Percentiles rank a stretch among this genome's conserved stretches.
Evolutionary conservation across 2,888 invertebrate species (phyloP).

Genomic region (Tetragonula carbonaria): DNA sequence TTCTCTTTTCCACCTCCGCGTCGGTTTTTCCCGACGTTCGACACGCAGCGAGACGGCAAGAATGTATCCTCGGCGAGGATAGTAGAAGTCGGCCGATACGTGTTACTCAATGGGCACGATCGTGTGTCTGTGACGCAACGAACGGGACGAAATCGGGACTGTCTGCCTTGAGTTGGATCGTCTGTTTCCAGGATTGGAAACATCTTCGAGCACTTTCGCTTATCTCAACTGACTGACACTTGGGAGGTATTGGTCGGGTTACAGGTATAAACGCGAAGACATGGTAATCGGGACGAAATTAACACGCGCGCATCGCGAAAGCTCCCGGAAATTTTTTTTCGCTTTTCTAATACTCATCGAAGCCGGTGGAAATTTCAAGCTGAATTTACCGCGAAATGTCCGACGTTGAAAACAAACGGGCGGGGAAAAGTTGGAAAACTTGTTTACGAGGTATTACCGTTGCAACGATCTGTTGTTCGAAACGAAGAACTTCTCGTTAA

Average conservation of each 20-base stretch:
- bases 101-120: constrained; percentile 36
- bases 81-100: constrained; percentile 28
- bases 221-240: rapidly evolving
- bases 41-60: constrained; percentile 7
- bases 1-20: neutral
- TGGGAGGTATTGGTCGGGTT: neutral
- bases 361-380: no score
- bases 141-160: constrained; percentile 8
- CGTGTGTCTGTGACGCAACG: constrained; percentile 12
- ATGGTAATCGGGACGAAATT: no score
- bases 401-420: no score
- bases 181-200: neutral
- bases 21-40: constrained; percentile 1
- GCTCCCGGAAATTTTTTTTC: no score
- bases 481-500: no score
- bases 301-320: no score
- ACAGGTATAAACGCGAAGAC: neutral
- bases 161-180: neutral
- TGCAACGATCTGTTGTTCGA: no score
- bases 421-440: no score
- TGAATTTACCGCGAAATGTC: no score
- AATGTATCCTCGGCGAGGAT: constrained; percentile 16
- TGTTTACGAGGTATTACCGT: no score
- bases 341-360: no score
- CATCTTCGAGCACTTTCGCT: neutral